Evolutionary conservation across 2,113 vertebrate genomes (phyloP), one percentile per base, ranked within the genome.

Genomic region (Eulemur rufifrons): DNA sequence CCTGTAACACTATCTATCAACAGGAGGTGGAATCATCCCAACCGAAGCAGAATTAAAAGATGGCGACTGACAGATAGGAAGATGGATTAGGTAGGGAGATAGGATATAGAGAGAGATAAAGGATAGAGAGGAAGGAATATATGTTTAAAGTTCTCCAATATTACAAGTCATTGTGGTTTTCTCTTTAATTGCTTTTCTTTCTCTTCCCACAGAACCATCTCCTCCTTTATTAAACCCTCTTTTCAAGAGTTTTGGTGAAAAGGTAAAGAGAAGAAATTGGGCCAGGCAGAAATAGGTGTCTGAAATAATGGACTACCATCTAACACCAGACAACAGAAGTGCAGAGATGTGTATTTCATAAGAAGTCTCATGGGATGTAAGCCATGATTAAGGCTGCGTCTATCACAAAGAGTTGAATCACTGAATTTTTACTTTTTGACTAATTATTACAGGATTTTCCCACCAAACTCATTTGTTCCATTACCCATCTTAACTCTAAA

Each of bases 11-110:
- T 86, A 66, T 95, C 95, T 66, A 37, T 86, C 54, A 83, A 93
- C 77, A 86, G 78, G 80, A 97, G 82, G 78, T 15, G 78, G 78
- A 90, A 85, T 78, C 89, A 86, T 69, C 90, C 73, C 93, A 93
- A 64, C 0, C 54, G 71, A 93, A 97, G 45, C 91, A 52, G 45
- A 96, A 93, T 94, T 93, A 81, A 95, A 94, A 92, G 52, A 91
- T 82, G 66, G 83, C 45, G 29, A 52, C 50, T 64, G 63, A 66
- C 42, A 85, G 39, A 37, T 50, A 25, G 21, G 18, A 42, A 59
- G 39, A 27, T 39, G 9, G 71, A 50, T 59, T 32, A 34, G 27
- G 32, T 50, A 52, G 59, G 2, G 23, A n/a, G 32, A 34, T 56
- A 78, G 25, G 52, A 18, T 54, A 10, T 54, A 39, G 14, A 50